These are phyloP conservation scores for Saguinus midas DNA, from an alignment of 2,113 vertebrate species.

Conservation along the genomic window DNA sequence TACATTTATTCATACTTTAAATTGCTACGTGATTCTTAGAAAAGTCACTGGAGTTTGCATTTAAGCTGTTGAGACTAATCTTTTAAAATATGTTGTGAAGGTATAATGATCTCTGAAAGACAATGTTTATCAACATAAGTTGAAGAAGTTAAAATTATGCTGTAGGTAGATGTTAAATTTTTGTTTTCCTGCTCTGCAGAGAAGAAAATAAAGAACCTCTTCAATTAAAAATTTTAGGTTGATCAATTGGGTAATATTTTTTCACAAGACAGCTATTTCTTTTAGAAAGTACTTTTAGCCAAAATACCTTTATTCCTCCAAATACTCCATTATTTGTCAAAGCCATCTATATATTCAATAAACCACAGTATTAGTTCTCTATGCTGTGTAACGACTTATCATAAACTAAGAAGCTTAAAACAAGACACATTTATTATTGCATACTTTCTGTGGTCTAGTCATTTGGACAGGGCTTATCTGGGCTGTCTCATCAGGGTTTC, in stretches of 20 bases:
- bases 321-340: background rate
- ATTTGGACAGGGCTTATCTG: background rate
- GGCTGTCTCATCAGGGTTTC: background rate
- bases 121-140: background rate
- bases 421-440: background rate
- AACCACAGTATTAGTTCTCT: background rate
- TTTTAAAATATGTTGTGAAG: background rate
- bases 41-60: background rate
- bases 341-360: background rate
- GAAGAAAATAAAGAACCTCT: background rate
- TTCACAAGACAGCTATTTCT: background rate
- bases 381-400: background rate
- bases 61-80: background rate
- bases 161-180: background rate
- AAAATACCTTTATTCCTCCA: background rate
- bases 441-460: background rate
- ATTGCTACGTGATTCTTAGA: background rate
- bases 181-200: background rate
- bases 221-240: background rate
- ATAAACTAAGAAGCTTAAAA: background rate
- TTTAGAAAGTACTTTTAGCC: background rate
- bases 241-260: background rate
- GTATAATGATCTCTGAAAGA: background rate
- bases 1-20: background rate
- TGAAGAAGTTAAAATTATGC: background rate